These are phyloP conservation scores for Eurystomus gularis DNA, from an alignment of 2,113 vertebrate species.

Conservation along the genomic window DNA sequence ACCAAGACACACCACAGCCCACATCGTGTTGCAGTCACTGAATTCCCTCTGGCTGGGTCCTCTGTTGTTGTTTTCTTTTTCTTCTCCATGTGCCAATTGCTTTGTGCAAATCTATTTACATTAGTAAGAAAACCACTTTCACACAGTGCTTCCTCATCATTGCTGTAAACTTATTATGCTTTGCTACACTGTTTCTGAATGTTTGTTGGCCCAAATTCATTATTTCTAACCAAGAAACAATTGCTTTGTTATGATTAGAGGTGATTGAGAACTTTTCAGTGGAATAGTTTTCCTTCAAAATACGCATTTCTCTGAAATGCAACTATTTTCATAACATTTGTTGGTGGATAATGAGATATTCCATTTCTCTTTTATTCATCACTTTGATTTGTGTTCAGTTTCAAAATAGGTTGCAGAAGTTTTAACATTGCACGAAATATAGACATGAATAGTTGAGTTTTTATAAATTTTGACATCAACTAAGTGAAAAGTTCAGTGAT, in stretches of 20 bases:
- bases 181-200: not conserved
- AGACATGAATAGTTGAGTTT: not conserved
- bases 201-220: not conserved
- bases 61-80: not conserved
- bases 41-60: not conserved
- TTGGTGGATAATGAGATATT: not conserved
- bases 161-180: not conserved
- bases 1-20: not conserved
- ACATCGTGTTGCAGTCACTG: not conserved
- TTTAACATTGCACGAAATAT: not conserved
- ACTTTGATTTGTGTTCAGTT: not conserved
- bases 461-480: not conserved
- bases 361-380: not conserved
- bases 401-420: not conserved
- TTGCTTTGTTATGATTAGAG: not conserved
- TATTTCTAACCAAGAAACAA: not conserved
- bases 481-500: not conserved
- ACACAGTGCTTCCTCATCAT: not conserved
- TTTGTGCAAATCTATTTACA: not conserved
- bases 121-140: not conserved
- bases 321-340: not conserved
- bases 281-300: slow-evolving; percentile 43
- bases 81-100: not conserved
- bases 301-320: not conserved
- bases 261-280: slow-evolving; percentile 42